Conservation (phyloP, 2,113 vertebrate genomes). For the Tamias sibiricus region DNA sequence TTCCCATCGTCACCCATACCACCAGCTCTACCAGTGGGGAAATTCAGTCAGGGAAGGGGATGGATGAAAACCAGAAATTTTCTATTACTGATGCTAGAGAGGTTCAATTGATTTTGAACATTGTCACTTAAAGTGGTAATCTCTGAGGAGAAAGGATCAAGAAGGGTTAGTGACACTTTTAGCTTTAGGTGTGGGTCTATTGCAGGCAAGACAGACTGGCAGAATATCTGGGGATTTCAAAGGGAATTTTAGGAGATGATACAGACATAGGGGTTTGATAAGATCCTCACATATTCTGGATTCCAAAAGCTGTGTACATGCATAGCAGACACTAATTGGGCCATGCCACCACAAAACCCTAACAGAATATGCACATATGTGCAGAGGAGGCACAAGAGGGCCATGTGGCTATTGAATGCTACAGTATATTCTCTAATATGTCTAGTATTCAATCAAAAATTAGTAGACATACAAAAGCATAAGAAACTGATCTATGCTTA, state of each 20-base stretch:
- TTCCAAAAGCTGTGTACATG: background rate
- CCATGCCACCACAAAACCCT: background rate
- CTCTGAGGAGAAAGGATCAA: background rate
- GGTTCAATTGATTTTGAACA: background rate
- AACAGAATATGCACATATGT: background rate
- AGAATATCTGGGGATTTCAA: background rate
- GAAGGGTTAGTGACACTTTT: background rate
- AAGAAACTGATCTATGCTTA: background rate
- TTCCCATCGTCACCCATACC: background rate
- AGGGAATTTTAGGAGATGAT: background rate
- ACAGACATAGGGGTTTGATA: background rate
- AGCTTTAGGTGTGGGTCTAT: background rate
- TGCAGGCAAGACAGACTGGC: constrained; percentile 24
- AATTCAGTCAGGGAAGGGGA: background rate
- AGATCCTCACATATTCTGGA: background rate
- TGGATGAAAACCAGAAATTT: background rate
- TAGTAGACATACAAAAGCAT: background rate
- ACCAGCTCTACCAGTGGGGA: background rate
- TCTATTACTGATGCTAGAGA: background rate
- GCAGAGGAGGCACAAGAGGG: background rate
- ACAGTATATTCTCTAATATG: background rate
- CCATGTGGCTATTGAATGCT: background rate
- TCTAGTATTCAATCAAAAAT: no score
- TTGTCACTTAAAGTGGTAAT: background rate
- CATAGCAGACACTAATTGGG: background rate